phyloP scores from a whole-genome alignment of 2,888 invertebrate genomes.

The Azorinus chamasolen region DNA sequence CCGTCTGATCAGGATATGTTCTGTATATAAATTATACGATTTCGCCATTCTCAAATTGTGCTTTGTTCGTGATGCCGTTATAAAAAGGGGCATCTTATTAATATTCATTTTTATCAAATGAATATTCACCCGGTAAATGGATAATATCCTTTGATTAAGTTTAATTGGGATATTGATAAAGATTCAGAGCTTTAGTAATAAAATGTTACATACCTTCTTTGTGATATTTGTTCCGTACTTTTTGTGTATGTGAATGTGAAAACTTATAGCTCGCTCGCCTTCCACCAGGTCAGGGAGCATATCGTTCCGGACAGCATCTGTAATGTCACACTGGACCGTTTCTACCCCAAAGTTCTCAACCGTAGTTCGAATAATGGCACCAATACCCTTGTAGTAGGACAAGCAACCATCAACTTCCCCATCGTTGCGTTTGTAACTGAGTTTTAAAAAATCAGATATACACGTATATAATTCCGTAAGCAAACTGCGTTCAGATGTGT shows the following conservation, averaged over 20 bases:
- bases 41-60: too few species aligned
- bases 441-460: neutral
- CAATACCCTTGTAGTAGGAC: conserved; percentile 53
- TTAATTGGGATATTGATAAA: too few species aligned
- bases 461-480: neutral
- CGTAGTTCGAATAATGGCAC: conserved; percentile 40
- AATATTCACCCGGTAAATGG: too few species aligned
- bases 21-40: too few species aligned
- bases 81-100: too few species aligned
- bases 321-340: conserved; percentile 43
- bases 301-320: conserved; percentile 45
- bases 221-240: conserved; percentile 30
- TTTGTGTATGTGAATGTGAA: conserved; percentile 46
- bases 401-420: conserved; percentile 48
- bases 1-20: too few species aligned
- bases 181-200: too few species aligned
- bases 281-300: conserved; percentile 55
- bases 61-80: too few species aligned
- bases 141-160: too few species aligned
- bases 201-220: conserved; percentile 26
- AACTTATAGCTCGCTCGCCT: conserved; percentile 50
- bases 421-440: conserved; percentile 47
- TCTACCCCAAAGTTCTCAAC: conserved; percentile 38
- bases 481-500: neutral
- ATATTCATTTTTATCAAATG: too few species aligned